Evolutionary conservation across 2,113 vertebrate species (phyloP).

Genomic region (Callithrix jacchus): DNA sequence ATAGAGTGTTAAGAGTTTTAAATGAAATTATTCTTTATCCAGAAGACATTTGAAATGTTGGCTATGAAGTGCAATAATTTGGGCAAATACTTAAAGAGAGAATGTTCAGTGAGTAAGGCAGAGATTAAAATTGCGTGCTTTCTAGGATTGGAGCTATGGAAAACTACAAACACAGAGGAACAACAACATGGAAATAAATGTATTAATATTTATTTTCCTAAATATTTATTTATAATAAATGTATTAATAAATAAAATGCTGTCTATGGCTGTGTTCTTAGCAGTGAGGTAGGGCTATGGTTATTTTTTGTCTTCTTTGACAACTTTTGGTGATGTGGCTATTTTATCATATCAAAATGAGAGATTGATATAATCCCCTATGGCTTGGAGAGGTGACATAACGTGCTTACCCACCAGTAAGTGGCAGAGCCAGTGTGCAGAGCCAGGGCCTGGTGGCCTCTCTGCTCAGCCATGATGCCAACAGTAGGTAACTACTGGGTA

Average conservation of each 20-base stretch:
- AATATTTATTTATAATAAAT: neutral
- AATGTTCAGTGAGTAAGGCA: neutral
- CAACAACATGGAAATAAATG: neutral
- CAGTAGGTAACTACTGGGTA: too few species aligned
- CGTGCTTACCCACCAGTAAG: neutral
- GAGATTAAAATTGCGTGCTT: neutral
- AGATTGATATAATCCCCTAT: neutral
- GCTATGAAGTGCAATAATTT: neutral
- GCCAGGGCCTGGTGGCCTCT: neutral
- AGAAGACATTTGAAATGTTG: neutral
- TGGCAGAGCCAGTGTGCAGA: neutral
- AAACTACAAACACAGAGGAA: neutral
- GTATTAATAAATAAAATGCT: neutral
- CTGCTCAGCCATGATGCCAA: fast-evolving
- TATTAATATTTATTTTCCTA: neutral
- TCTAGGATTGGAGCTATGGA: neutral
- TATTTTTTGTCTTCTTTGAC: neutral
- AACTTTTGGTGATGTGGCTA: neutral
- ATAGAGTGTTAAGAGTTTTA: neutral
- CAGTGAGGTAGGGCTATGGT: fast-evolving
- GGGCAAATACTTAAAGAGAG: neutral
- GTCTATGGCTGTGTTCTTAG: neutral
- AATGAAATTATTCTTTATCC: neutral
- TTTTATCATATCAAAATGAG: neutral
- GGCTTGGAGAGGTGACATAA: neutral